Percentiles rank a stretch among this genome's conserved stretches.
phyloP scores from a whole-genome alignment of 2,113 vertebrate species.

The Sardina pilchardus region DNA sequence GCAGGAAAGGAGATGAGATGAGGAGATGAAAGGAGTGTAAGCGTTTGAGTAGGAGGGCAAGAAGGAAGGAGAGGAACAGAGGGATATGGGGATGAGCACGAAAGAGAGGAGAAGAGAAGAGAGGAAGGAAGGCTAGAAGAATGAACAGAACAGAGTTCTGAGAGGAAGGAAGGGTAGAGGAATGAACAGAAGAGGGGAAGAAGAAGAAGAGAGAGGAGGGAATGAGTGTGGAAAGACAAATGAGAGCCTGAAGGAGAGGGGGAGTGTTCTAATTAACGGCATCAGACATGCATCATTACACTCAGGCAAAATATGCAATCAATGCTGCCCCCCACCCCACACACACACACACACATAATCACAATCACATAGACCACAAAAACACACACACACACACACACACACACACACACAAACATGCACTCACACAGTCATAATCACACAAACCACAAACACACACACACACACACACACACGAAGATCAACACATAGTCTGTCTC shows the following conservation, averaged over 20 bases:
- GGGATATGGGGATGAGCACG: neutral
- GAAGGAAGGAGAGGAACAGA: conserved; percentile 33
- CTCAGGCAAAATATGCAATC: conserved; percentile 15
- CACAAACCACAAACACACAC: neutral
- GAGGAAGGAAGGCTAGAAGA: neutral
- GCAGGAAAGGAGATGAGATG: neutral
- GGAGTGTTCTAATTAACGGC: conserved; percentile 1
- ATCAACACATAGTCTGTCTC: neutral
- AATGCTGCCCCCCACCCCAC: neutral
- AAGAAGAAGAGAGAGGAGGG: neutral
- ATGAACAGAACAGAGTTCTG: neutral
- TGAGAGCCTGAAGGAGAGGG: neutral
- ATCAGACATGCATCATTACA: conserved; percentile 13
- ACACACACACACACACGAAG: neutral
- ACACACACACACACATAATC: neutral
- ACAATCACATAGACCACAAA: neutral
- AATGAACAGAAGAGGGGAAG: neutral
- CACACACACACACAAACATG: conserved; percentile 8
- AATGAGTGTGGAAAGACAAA: conserved; percentile 7
- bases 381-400: neutral
- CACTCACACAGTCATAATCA: neutral
- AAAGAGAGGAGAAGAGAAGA: neutral
- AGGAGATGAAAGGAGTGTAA: neutral
- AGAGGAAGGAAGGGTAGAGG: neutral
- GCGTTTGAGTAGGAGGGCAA: neutral